Percentiles rank a stretch among this genome's conserved stretches.
Conservation (phyloP, 1,140 invertebrate genomes). For the Leptinotarsa lineolata region DNA sequence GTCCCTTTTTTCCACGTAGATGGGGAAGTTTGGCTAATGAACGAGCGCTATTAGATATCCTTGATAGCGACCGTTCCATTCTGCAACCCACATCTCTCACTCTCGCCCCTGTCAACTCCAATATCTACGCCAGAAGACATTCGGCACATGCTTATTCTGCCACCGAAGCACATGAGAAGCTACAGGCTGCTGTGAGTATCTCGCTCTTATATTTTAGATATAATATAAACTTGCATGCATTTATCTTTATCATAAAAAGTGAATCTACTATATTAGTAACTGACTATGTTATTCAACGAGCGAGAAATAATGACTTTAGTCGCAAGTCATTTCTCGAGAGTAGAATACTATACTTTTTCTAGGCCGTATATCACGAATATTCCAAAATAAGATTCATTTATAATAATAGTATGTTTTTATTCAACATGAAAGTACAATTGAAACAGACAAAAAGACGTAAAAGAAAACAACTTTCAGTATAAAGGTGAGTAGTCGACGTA, state of each 20-base stretch:
- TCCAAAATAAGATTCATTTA: no score
- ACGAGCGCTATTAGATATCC: conserved; percentile 39
- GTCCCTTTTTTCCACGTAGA: conserved; percentile 27
- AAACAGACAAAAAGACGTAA: no score
- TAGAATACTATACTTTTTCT: no score
- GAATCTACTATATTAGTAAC: no score
- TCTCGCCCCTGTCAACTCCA: conserved; percentile 47
- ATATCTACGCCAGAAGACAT: conserved; percentile 51
- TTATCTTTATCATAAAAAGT: not conserved
- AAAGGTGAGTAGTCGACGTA: no score
- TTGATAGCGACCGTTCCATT: conserved; percentile 35
- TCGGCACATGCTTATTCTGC: conserved; percentile 46
- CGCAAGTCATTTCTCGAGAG: no score
- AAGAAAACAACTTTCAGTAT: no score
- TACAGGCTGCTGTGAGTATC: conserved; percentile 36
- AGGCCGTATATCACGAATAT: no score
- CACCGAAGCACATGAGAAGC: conserved; percentile 37
- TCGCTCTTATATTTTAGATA: not conserved
- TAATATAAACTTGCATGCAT: not conserved
- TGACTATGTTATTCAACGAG: no score
- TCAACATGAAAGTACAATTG: no score
- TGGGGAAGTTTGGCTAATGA: conserved; percentile 47
- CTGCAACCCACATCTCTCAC: conserved; percentile 42
- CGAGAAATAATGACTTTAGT: no score
- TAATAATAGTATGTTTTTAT: no score